These are phyloP conservation scores for Hippoglossus hippoglossus DNA, from an alignment of 2,797 vertebrate species.

Conservation along the genomic window DNA sequence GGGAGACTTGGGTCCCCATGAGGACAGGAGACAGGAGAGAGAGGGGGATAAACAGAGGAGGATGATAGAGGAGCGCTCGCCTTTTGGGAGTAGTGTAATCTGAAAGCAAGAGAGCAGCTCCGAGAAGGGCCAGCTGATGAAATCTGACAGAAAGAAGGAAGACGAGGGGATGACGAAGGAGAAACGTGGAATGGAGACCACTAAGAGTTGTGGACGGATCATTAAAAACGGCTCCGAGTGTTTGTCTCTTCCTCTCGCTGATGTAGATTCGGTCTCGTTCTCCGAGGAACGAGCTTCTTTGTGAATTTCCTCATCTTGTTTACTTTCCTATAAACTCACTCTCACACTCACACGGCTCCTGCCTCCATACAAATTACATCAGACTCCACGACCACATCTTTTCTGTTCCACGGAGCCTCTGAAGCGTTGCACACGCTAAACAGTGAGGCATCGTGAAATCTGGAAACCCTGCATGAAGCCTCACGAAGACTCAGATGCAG, in stretches of 20 bases:
- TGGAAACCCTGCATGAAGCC: too few species aligned
- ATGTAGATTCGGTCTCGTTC: conserved; percentile 13
- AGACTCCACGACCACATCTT: background rate
- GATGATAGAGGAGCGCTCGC: conserved; percentile 47
- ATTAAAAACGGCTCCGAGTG: conserved; percentile 32
- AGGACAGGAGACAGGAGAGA: conserved; percentile 43
- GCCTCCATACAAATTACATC: conserved; percentile 4
- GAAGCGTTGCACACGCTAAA: background rate
- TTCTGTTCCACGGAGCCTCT: background rate
- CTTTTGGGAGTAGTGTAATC: conserved; percentile 70
- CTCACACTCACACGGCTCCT: background rate
- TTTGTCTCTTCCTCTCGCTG: conserved; percentile 20
- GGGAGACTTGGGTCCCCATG: conserved; percentile 37
- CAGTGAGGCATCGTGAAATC: too few species aligned
- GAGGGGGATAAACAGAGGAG: conserved; percentile 49
- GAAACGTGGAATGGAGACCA: conserved; percentile 14
- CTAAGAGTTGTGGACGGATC: conserved; percentile 35
- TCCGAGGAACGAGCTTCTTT: conserved; percentile 12
- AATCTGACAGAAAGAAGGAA: conserved; percentile 63
- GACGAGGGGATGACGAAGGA: conserved; percentile 4
- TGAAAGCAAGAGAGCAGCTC: conserved; percentile 61
- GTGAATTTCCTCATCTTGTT: conserved; percentile 10
- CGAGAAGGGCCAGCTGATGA: conserved; percentile 62
- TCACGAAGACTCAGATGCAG: too few species aligned
- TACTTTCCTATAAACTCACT: background rate